Percentiles rank a stretch among this genome's conserved stretches.
These are phyloP conservation scores for Nestor notabilis DNA, from an alignment of 2,113 vertebrate genomes.

Conservation along the genomic window DNA sequence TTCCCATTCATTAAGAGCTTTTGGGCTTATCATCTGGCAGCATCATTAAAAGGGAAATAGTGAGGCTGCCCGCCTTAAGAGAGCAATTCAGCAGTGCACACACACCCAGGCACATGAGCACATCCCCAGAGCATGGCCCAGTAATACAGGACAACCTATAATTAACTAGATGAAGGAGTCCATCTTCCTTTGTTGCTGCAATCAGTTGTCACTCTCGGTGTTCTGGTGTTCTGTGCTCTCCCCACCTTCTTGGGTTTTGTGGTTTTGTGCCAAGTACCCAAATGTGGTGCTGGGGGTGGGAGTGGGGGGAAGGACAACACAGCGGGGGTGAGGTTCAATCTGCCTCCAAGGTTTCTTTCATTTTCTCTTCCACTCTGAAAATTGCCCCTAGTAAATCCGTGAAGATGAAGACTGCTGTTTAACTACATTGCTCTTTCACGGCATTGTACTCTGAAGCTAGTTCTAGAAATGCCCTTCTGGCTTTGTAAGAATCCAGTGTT, in stretches of 20 bases:
- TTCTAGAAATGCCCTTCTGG: constrained; percentile 46
- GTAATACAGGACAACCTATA: background rate
- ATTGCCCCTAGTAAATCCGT: background rate
- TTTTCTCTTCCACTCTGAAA: background rate
- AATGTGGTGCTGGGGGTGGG: background rate
- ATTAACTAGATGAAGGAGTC: constrained; percentile 55
- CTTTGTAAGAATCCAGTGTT: constrained; percentile 44
- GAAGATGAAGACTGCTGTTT: background rate
- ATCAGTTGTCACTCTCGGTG: constrained; percentile 38
- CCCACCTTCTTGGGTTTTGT: background rate
- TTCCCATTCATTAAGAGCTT: constrained; percentile 17
- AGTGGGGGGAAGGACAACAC: no score
- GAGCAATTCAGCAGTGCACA: background rate
- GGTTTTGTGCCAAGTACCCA: background rate
- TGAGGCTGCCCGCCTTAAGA: background rate
- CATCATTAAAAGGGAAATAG: constrained; percentile 14
- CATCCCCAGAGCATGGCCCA: background rate
- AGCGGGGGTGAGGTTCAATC: background rate
- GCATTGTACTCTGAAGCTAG: constrained; percentile 22
- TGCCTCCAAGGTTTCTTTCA: background rate
- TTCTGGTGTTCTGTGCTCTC: constrained; percentile 27
- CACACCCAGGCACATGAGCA: background rate
- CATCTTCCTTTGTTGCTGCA: constrained; percentile 15
- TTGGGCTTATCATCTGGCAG: constrained; percentile 13
- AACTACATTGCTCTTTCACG: constrained; percentile 44